Evolutionary conservation across 64 coral and sea anemone genomes (phyloP), one percentile per base, ranked within the genome.

Genomic region (Dendrophyllia cribrosa): DNA sequence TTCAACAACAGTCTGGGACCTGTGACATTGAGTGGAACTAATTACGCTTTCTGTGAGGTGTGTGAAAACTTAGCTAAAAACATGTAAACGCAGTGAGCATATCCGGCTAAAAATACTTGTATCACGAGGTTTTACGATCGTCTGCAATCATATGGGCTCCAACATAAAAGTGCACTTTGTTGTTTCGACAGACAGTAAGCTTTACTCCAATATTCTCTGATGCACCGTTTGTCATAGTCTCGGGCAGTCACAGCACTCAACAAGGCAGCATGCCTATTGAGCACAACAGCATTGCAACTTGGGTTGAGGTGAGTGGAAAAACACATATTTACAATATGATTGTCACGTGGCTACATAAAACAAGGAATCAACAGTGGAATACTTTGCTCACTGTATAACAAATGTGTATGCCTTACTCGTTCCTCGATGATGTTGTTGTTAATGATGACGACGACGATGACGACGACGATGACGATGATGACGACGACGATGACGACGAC

Each of bases 1-100:
- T 95, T 95, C 72, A 59, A 19, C 23, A 91, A 91, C 34, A 79
- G 4, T 3, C 48, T 16, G 3, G 43, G 44, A 62, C 80, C 58
- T 3, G 55, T 62, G 56, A 62, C 88, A 5, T 67, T 21, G 19
- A 46, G 43, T 48, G 50, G 7, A n/a, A 83, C 89, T 20, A 95
- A 95, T 64, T 90, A 77, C 55, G 93, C 93, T 34, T 95, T 89
- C 75, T 95, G 93, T 17, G 60, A 78, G 93, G 93, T 95, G 43
- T 24, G 63, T 21, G 25, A 26, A 19, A 44, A 8, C 21, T 46
- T 58, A 58, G 55, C 55, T 58, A 58, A 34, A 34, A 34, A 34
- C 34, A 34, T 34, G 34, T 34, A 34, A 34, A 34, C 34, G 34
- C 34, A 34, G 34, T 34, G 34, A 34, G 34, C 34, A 34, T 34